Base-by-base conservation (phyloP, 2,113 vertebrate genomes). In the Aythya baeri region DNA sequence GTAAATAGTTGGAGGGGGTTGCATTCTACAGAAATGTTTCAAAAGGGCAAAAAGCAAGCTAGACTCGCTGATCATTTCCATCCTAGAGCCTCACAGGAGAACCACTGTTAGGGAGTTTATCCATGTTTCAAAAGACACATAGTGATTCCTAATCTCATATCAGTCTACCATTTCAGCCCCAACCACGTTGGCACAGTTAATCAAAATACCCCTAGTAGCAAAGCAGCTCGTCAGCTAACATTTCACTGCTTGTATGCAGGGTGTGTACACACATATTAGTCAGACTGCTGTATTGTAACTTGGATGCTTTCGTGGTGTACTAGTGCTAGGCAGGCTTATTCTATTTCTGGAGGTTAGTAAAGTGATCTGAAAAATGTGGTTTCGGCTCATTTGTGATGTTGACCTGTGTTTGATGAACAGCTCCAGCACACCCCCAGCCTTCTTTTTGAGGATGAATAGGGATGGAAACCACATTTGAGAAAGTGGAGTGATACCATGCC, bases 171-270 rank as follows among this genome's bases (percentile, higher is more conserved):
- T 85, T 85, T 89, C 0, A 4, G 66, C 52, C 65, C 61, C 73
- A 38, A 63, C 52, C 1, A 1, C 7, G 21, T 21, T 85, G 59
- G 82, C 87, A 94, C 76, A 91, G 83, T 85, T 91, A 93, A 74
- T 7, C 7, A 32, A 75, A 96, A 95, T 63, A 61, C 17, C 50
- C 32, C 29, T 65, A 82, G 68, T 65, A 94, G 96, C 62, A 71
- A 74, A 61, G 91, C 92, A 79, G 62, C n/a, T 23, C 71, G 50
- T 81, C 66, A 89, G 86, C 94, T 91, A 81, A 62, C 85, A 52
- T 88, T 59, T 83, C 87, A 49, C 74, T 2, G 0, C 76, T 83
- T 82, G 93, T 46, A 59, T 36, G 80, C 2, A 8, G 63, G 85
- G 46, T 13, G 36, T 14, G 38, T 55, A 49, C 65, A 20, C 1